Evolutionary conservation across 2,113 vertebrate species (phyloP).

Genomic region (Grantiella picta): DNA sequence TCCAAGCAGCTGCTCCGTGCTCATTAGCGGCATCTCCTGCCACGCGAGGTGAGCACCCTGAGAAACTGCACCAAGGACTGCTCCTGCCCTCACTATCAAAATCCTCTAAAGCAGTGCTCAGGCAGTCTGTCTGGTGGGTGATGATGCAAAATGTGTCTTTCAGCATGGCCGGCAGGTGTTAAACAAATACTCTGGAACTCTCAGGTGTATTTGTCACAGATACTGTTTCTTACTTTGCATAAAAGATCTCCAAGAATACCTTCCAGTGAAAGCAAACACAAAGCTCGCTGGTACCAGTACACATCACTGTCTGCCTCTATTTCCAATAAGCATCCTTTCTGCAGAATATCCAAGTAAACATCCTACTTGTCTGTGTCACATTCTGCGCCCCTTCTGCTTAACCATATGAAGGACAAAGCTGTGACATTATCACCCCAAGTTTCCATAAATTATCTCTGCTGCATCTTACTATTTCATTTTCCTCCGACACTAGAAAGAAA

Average conservation of each 20-base stretch:
- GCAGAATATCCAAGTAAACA: neutral
- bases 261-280: neutral
- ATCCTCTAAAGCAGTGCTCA: accelerated
- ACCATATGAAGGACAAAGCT: neutral
- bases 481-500: neutral
- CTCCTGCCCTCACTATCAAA: neutral
- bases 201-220: neutral
- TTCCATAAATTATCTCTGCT: neutral
- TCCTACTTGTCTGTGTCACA: neutral
- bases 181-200: neutral
- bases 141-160: neutral
- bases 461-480: neutral
- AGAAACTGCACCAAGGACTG: neutral
- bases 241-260: neutral
- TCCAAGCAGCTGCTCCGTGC: neutral
- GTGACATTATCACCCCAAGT: neutral
- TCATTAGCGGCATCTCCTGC: neutral
- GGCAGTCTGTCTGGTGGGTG: neutral
- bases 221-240: neutral
- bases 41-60: neutral
- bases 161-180: neutral
- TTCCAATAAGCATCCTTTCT: neutral
- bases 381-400: neutral
- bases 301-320: neutral
- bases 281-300: neutral